phyloP scores from a whole-genome alignment of 2,113 vertebrate genomes.

The Ibidorhyncha struthersii region DNA sequence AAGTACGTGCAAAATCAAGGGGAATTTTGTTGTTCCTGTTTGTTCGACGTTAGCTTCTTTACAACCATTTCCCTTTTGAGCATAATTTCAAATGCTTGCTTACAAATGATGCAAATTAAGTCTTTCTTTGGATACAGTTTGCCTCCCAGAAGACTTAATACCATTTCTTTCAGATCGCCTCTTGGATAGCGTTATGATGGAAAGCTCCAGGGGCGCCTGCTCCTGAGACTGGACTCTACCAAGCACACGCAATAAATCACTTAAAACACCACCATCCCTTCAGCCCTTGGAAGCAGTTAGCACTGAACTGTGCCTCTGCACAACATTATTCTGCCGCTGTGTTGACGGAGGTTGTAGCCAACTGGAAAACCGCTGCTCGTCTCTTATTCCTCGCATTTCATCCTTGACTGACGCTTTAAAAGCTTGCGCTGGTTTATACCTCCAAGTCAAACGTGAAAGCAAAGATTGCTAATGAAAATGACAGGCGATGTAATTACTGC shows the following conservation, averaged over 20 bases:
- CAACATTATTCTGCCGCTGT: neutral
- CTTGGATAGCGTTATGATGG: conserved; percentile 36
- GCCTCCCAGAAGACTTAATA: conserved; percentile 27
- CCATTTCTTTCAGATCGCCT: conserved; percentile 27
- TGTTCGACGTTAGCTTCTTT: neutral
- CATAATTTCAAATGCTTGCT: neutral
- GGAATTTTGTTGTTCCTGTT: neutral
- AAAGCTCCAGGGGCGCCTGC: conserved; percentile 24
- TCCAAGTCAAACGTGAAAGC: neutral
- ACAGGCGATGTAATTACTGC: conserved; percentile 40
- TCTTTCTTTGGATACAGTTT: conserved; percentile 20
- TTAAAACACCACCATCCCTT: conserved; percentile 15
- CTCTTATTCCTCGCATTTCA: conserved; percentile 15
- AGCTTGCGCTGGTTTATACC: neutral
- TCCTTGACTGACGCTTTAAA: neutral
- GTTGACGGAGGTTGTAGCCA: neutral
- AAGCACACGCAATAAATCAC: conserved; percentile 51
- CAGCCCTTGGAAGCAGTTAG: conserved; percentile 33
- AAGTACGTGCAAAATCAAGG: neutral
- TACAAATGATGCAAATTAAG: conserved; percentile 52
- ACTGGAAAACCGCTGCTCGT: neutral
- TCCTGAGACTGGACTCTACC: neutral
- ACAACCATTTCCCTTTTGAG: neutral
- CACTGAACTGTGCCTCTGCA: conserved; percentile 39
- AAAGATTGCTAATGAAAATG: conserved; percentile 50